phyloP scores from a whole-genome alignment of 2,888 invertebrate genomes.

The Escarpia spicata region DNA sequence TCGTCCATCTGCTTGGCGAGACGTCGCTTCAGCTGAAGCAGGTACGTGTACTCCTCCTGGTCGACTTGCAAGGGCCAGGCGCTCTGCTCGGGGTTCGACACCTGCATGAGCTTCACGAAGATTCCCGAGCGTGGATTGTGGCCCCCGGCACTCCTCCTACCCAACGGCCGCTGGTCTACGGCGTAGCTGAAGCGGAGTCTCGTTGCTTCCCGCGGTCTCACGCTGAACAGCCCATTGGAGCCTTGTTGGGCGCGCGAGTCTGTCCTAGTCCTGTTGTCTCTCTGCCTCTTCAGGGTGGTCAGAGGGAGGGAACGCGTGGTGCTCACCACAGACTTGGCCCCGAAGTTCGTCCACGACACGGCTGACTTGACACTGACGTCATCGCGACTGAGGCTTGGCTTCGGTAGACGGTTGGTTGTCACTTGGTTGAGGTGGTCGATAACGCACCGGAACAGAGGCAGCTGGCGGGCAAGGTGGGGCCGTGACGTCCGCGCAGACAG shows the following conservation, averaged over 20 bases:
- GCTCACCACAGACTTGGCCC: conserved; percentile 20
- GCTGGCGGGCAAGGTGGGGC: background rate
- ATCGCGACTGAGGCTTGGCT: background rate
- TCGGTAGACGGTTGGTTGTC: background rate
- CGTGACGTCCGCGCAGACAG: background rate
- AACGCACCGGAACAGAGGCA: conserved; percentile 26
- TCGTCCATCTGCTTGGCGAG: conserved; percentile 28
- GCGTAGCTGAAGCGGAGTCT: background rate
- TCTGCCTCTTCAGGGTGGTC: background rate
- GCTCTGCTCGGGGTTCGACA: conserved; percentile 21
- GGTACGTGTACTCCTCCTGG: conserved; percentile 27
- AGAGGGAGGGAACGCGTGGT: conserved; percentile 13
- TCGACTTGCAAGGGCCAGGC: conserved; percentile 23
- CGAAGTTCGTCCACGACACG: background rate
- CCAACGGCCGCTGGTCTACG: conserved; percentile 18
- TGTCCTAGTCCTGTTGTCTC: background rate
- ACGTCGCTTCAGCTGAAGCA: conserved; percentile 22
- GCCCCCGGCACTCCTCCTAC: background rate
- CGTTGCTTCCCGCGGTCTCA: background rate
- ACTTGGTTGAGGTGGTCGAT: conserved; percentile 21
- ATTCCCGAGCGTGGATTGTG: conserved; percentile 27
- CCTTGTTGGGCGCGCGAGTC: background rate
- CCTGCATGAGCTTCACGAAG: conserved; percentile 29
- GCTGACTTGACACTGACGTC: background rate
- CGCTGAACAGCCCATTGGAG: background rate